Conservation (phyloP, 2,888 invertebrate genomes). For the Pteria penguin region DNA sequence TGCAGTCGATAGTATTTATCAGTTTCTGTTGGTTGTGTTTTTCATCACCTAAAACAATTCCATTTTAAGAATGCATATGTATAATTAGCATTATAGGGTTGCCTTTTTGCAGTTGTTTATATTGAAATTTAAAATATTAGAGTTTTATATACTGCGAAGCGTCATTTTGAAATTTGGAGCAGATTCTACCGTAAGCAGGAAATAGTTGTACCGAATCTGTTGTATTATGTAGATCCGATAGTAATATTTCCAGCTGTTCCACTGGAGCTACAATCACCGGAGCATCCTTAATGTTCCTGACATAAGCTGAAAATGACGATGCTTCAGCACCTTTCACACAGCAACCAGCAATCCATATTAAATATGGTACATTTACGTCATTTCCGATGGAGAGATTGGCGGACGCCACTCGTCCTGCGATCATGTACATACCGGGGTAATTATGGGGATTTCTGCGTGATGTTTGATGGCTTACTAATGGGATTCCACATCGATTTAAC, state of each 20-base stretch:
- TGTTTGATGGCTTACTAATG: constrained; percentile 40
- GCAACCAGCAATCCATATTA: constrained; percentile 71
- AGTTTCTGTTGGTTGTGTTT: too few relatives aligned
- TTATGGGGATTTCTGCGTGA: constrained; percentile 47
- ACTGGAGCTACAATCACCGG: constrained; percentile 62
- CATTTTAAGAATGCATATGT: too few relatives aligned
- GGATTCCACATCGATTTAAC: constrained; percentile 62
- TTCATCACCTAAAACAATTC: too few relatives aligned
- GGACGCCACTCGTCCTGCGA: constrained; percentile 58
- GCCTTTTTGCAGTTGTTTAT: too few relatives aligned
- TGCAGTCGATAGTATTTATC: too few relatives aligned
- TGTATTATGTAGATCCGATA: constrained; percentile 60
- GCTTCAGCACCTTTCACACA: constrained; percentile 65
- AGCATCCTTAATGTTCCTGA: constrained; percentile 60
- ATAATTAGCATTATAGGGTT: too few relatives aligned
- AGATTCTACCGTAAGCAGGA: constrained; percentile 66
- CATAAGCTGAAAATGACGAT: constrained; percentile 68
- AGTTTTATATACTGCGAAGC: constrained; percentile 48
- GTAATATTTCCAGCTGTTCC: constrained; percentile 67
- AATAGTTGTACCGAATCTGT: constrained; percentile 61
- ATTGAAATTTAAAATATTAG: not conserved
- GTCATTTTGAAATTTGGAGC: constrained; percentile 65
- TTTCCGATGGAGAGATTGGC: constrained; percentile 63
- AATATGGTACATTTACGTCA: constrained; percentile 68
- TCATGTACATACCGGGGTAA: constrained; percentile 52